Evolutionary conservation across 2,797 vertebrate genomes (phyloP).

Genomic region (Coreius guichenoti): DNA sequence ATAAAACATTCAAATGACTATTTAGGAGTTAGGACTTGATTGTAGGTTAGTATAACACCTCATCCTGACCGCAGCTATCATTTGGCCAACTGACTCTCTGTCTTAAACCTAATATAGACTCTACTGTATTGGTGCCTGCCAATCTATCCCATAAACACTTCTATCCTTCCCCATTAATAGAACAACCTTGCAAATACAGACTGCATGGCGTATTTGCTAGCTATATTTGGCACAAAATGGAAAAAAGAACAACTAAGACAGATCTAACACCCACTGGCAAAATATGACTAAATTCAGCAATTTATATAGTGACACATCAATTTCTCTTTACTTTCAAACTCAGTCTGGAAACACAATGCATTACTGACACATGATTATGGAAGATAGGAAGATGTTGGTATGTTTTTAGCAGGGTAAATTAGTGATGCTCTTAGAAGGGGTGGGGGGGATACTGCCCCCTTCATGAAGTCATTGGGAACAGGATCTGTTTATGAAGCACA

Average conservation of each 20-base stretch:
- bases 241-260: not conserved
- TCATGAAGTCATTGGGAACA: slow-evolving; percentile 24
- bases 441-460: slow-evolving; percentile 49
- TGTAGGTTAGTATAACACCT: slow-evolving; percentile 30
- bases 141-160: slow-evolving; percentile 9
- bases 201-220: not conserved
- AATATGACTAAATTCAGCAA: not conserved
- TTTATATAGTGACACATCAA: slow-evolving; percentile 14
- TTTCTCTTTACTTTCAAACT: not conserved
- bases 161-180: not conserved
- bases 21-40: slow-evolving; percentile 8
- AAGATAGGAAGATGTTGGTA: not conserved
- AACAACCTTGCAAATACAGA: slow-evolving; percentile 11
- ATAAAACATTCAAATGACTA: slow-evolving; percentile 15
- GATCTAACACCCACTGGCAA: slow-evolving; percentile 8
- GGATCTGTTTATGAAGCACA: slow-evolving; percentile 33
- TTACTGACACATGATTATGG: slow-evolving; percentile 13
- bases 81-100: slow-evolving; percentile 16
- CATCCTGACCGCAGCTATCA: not conserved
- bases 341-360: not conserved
- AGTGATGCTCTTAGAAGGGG: slow-evolving; percentile 15
- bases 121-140: slow-evolving; percentile 12
- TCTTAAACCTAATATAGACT: not conserved
- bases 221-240: not conserved
- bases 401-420: not conserved